phyloP scores from a whole-genome alignment of 1,140 invertebrate species.

The Hydropsyche tenuis region DNA sequence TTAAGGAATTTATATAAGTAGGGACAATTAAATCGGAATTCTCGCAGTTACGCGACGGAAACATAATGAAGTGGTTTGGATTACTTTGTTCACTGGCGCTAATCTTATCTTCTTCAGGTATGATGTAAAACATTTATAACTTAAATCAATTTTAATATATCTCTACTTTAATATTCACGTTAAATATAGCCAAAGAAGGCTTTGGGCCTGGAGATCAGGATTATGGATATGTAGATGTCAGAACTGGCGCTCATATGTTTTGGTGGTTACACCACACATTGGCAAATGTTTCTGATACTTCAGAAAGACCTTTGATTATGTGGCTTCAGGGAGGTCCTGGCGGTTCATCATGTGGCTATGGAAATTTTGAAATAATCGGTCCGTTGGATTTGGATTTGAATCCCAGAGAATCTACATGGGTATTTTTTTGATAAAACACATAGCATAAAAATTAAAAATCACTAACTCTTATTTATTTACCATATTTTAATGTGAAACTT shows the following conservation, averaged over 20 bases:
- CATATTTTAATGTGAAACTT: not conserved
- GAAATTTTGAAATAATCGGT: conserved; percentile 81
- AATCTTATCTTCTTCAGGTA: conserved; percentile 1
- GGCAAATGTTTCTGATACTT: conserved; percentile 63
- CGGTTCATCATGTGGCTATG: conserved; percentile 76
- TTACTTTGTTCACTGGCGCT: not conserved
- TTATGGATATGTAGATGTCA: conserved; percentile 65
- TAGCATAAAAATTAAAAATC: no score
- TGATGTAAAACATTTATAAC: not conserved
- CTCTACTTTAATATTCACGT: not conserved
- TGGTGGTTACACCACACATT: conserved; percentile 78
- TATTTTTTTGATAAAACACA: no score
- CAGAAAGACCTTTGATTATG: conserved; percentile 73
- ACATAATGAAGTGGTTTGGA: not conserved
- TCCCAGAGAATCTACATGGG: conserved; percentile 76
- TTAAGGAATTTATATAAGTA: not conserved
- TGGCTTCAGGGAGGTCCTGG: conserved; percentile 84
- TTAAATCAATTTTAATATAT: no score
- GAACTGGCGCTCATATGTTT: conserved; percentile 81
- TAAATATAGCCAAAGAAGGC: conserved; percentile 38
- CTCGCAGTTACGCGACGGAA: not conserved
- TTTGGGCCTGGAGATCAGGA: conserved; percentile 57
- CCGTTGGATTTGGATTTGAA: conserved; percentile 71
- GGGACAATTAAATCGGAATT: not conserved
- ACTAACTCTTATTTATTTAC: not conserved